Conservation (phyloP, 2,797 vertebrate genomes). For the Cossypha heuglini region DNA sequence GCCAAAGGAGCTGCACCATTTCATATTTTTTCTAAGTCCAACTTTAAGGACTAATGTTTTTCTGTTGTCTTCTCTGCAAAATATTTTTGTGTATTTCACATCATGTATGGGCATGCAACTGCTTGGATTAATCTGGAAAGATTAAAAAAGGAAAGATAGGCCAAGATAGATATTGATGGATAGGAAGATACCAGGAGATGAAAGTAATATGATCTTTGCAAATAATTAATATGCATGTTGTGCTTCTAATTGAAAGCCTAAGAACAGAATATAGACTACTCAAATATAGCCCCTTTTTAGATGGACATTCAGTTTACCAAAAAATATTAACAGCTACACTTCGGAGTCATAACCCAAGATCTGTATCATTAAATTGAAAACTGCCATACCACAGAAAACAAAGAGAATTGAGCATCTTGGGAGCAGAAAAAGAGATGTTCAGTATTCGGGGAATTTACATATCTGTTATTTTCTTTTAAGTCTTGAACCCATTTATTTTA, state of each 20-base stretch:
- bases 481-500: background rate
- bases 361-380: background rate
- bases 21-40: background rate
- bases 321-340: background rate
- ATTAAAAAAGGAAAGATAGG: background rate
- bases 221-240: background rate
- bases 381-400: background rate
- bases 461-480: background rate
- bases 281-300: background rate
- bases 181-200: background rate
- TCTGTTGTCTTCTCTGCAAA: background rate
- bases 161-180: background rate
- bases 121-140: background rate
- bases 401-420: background rate
- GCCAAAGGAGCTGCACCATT: background rate
- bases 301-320: background rate
- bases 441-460: background rate
- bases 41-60: background rate
- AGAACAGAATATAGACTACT: background rate
- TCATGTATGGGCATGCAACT: background rate
- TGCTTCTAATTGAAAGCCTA: background rate
- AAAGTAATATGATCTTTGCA: background rate
- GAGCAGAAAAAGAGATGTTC: background rate
- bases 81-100: background rate
- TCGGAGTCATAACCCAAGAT: background rate